Percentiles rank a stretch among this genome's conserved stretches.
Conservation (phyloP, 2,888 invertebrate species). For the Lordiphosa andalusiaca region DNA sequence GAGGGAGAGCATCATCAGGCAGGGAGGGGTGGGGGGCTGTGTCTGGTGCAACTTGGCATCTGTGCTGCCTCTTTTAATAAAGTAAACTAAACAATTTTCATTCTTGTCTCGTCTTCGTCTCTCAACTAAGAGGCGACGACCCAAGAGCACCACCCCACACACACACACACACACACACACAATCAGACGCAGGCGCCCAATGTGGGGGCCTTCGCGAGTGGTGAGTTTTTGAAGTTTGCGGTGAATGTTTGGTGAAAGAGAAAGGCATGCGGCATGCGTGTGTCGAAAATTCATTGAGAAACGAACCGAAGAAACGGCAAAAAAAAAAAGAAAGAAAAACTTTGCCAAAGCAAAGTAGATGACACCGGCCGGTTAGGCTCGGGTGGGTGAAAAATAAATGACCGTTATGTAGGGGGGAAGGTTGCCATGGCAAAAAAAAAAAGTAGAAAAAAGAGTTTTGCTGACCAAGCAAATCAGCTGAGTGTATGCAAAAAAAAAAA, state of each 20-base stretch:
- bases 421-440: neutral
- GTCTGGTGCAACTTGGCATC: constrained; percentile 14
- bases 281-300: constrained; percentile 65
- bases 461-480: neutral
- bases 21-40: constrained; percentile 15
- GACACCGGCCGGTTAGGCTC: constrained; percentile 62
- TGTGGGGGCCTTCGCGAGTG: constrained; percentile 39
- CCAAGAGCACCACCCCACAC: constrained; percentile 31
- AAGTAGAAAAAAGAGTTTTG: neutral
- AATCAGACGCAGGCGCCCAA: constrained; percentile 40
- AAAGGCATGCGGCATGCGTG: constrained; percentile 59
- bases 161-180: constrained; percentile 18
- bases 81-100: constrained; percentile 76
- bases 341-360: constrained; percentile 50
- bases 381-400: constrained; percentile 2
- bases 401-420: neutral
- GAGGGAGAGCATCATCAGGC: constrained; percentile 3
- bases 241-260: constrained; percentile 67
- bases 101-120: constrained; percentile 74
- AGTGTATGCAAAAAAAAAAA: neutral
- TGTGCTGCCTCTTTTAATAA: constrained; percentile 63
- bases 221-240: constrained; percentile 40
- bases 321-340: constrained; percentile 28
- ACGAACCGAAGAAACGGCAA: constrained; percentile 37
- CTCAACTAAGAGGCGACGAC: constrained; percentile 41